These are phyloP conservation scores for Drosophila santomea DNA, from an alignment of 1,140 invertebrate species.

Conservation along the genomic window DNA sequence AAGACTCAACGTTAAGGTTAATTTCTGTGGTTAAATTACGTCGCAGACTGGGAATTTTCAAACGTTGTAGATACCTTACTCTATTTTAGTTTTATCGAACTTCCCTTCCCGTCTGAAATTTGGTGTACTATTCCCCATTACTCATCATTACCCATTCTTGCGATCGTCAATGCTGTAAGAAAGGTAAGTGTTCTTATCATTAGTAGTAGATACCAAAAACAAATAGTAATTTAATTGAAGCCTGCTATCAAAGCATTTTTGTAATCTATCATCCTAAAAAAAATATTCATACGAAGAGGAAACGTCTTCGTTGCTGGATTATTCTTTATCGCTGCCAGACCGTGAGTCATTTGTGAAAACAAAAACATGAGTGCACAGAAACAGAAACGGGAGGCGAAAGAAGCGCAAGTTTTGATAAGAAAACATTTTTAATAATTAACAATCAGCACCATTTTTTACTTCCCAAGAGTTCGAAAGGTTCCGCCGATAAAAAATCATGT, in stretches of 20 bases:
- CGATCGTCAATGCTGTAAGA: conserved; percentile 6
- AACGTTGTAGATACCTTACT: not conserved
- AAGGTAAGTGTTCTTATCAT: conserved; percentile 16
- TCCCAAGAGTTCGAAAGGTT: too few species aligned
- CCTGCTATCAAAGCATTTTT: conserved; percentile 22
- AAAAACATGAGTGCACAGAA: not conserved
- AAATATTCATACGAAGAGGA: conserved; percentile 1
- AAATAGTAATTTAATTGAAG: conserved; percentile 29
- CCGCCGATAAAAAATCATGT: not conserved
- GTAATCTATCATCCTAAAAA: conserved; percentile 15
- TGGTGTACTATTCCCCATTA: conserved; percentile 28
- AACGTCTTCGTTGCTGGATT: conserved; percentile 10
- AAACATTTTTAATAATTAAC: conserved; percentile 1
- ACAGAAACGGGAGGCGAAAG: not conserved
- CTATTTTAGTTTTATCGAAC: not conserved
- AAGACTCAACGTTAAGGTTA: too few species aligned
- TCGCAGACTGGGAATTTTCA: not conserved
- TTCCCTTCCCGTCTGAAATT: not conserved
- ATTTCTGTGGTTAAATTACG: too few species aligned
- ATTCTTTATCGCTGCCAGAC: conserved; percentile 19
- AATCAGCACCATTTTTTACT: not conserved
- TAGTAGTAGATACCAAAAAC: conserved; percentile 2
- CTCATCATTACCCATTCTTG: conserved; percentile 6
- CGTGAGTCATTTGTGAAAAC: conserved; percentile 17
- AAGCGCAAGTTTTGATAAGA: conserved; percentile 1